phyloP scores from a whole-genome alignment of 2,797 vertebrate species.

The Aldrovandia affinis region DNA sequence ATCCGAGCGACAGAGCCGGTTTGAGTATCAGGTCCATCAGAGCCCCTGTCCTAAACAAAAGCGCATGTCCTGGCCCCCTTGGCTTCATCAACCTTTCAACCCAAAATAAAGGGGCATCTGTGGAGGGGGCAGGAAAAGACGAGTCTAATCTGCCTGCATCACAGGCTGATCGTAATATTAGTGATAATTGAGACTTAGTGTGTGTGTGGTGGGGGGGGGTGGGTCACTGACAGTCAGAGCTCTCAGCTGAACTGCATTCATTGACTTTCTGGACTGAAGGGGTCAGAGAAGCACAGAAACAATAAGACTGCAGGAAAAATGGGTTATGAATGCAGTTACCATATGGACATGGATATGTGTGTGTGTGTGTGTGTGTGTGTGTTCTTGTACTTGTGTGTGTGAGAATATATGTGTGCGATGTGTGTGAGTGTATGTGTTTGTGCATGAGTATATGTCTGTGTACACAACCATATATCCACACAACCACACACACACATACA shows the following conservation, averaged over 20 bases:
- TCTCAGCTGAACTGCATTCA: too few relatives aligned
- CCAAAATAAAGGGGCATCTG: background rate
- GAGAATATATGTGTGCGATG: too few relatives aligned
- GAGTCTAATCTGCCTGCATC: background rate
- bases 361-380: too few relatives aligned
- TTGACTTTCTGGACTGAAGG: too few relatives aligned
- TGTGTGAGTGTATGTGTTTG: too few relatives aligned
- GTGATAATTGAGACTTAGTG: conserved; percentile 4
- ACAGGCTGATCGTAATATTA: background rate
- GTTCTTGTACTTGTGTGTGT: too few relatives aligned
- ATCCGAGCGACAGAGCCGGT: conserved; percentile 38
- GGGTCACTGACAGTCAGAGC: background rate
- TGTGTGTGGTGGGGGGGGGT: background rate
- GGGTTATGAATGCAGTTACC: too few relatives aligned
- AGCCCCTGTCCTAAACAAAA: conserved; percentile 56
- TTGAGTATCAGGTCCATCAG: conserved; percentile 63
- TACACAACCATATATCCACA: conserved; percentile 37
- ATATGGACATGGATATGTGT: too few relatives aligned
- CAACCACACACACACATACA: conserved; percentile 35
- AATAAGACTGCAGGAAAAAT: too few relatives aligned
- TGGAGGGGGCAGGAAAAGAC: background rate
- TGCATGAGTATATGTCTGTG: background rate
- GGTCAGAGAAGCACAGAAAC: too few relatives aligned
- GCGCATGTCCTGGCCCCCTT: conserved; percentile 37
- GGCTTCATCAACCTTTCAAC: background rate